phyloP scores from a whole-genome alignment of 2,797 vertebrate species.

The Picus viridis region DNA sequence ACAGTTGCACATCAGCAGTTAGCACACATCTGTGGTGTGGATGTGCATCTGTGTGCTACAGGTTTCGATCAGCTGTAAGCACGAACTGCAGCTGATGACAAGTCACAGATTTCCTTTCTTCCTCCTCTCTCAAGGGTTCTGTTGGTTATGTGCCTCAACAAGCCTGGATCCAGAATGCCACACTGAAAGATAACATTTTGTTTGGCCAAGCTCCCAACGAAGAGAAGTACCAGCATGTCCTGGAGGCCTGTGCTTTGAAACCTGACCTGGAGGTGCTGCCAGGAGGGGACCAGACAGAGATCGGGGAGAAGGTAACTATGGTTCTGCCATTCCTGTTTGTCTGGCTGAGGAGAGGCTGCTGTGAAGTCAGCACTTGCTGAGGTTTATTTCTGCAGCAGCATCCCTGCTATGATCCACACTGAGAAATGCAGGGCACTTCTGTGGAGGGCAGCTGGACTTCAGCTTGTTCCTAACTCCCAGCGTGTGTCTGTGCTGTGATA shows the following conservation, averaged over 20 bases:
- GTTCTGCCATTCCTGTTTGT: background rate
- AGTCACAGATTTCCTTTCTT: background rate
- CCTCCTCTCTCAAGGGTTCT: conserved; percentile 84
- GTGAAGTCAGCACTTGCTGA: background rate
- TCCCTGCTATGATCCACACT: background rate
- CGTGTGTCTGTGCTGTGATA: background rate
- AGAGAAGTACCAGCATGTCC: conserved; percentile 84
- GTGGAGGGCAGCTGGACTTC: background rate
- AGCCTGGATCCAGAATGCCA: conserved; percentile 97
- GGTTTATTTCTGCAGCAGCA: background rate
- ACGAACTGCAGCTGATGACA: background rate
- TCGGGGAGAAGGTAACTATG: conserved; percentile 92
- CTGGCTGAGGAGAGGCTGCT: background rate
- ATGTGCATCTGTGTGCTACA: background rate
- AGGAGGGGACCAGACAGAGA: conserved; percentile 94
- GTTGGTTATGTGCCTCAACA: conserved; percentile 97
- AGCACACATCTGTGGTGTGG: background rate
- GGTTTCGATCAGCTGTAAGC: background rate
- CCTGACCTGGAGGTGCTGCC: conserved; percentile 93
- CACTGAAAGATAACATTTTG: conserved; percentile 93
- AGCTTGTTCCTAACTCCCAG: background rate
- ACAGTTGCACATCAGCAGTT: background rate
- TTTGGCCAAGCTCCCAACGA: conserved; percentile 86
- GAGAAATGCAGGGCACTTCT: background rate
- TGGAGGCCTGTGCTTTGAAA: conserved; percentile 92